A percentile compares a stretch with the other conserved stretches of the same genome.
These are phyloP conservation scores for Parus major DNA, from an alignment of 2,113 vertebrate species.

Conservation along the genomic window DNA sequence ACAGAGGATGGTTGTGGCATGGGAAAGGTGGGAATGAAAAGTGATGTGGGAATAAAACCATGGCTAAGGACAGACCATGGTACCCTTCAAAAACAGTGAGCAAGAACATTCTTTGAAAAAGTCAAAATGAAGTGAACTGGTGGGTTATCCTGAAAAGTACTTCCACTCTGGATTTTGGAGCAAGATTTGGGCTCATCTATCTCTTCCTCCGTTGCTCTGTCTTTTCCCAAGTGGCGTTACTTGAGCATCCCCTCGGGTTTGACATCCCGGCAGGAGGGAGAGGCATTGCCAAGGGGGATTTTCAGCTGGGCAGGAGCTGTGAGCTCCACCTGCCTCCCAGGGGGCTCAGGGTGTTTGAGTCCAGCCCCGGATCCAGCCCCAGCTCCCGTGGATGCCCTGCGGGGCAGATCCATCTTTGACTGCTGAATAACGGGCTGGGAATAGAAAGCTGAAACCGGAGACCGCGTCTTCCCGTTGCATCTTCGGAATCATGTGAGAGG, in stretches of 20 bases:
- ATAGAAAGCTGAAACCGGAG: constrained; percentile 61
- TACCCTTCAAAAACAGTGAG: fast-evolving
- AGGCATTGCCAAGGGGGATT: neutral
- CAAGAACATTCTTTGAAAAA: neutral
- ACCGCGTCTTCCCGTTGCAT: constrained; percentile 2
- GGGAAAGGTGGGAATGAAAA: neutral
- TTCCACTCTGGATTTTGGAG: neutral
- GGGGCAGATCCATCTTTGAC: constrained; percentile 53
- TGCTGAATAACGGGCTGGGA: constrained; percentile 53
- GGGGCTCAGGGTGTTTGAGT: fast-evolving
- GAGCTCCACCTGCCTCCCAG: neutral
- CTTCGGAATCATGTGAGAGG: constrained; percentile 45
- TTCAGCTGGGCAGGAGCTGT: neutral
- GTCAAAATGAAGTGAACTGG: neutral
- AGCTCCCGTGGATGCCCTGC: neutral
- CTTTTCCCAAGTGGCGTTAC: neutral
- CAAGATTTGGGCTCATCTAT: neutral
- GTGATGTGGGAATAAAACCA: neutral
- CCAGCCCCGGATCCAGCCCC: neutral
- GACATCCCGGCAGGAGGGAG: fast-evolving
- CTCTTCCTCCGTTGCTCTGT: neutral
- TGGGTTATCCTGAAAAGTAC: neutral
- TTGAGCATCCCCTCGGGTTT: neutral
- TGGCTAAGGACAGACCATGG: neutral
- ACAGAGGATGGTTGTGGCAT: neutral